These are phyloP conservation scores for Xenopus laevis DNA, from an alignment of 2,113 vertebrate genomes.

Conservation along the genomic window DNA sequence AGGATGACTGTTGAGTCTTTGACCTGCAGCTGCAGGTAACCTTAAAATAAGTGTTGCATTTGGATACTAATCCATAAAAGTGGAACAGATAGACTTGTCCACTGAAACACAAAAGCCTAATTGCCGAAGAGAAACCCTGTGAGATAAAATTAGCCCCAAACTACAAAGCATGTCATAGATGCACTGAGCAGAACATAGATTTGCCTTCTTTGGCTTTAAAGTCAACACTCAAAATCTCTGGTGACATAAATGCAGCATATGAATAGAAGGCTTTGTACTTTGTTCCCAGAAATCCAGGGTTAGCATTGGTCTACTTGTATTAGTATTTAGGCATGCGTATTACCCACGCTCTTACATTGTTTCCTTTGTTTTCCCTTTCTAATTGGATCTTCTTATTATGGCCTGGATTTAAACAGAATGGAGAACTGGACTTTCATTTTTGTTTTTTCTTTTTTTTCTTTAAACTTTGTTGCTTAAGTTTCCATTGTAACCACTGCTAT, in stretches of 20 bases:
- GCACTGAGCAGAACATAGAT: neutral
- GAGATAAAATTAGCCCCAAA: slow-evolving; percentile 36
- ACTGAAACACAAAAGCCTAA: slow-evolving; percentile 36
- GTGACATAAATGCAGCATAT: neutral
- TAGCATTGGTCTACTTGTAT: neutral
- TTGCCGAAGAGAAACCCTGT: slow-evolving; percentile 31
- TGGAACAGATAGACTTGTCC: slow-evolving; percentile 18
- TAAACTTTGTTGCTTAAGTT: too few relatives aligned
- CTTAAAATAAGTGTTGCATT: slow-evolving; percentile 33
- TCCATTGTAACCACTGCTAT: too few relatives aligned
- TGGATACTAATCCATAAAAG: slow-evolving; percentile 30
- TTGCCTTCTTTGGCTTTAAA: neutral
- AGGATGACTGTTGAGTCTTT: slow-evolving; percentile 25
- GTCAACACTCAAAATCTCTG: neutral
- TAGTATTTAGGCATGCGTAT: slow-evolving; percentile 4
- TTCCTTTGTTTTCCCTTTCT: neutral
- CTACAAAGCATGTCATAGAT: slow-evolving; percentile 16
- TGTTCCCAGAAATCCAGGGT: neutral
- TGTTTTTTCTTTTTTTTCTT: too few relatives aligned
- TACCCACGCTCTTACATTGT: slow-evolving; percentile 12
- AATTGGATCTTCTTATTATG: slow-evolving; percentile 32
- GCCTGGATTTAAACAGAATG: neutral
- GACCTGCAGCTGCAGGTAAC: slow-evolving; percentile 48
- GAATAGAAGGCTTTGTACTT: neutral
- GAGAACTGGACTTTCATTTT: too few relatives aligned